Conservation (phyloP, 2,888 invertebrate species). For the Kryphioiulus occultus region DNA sequence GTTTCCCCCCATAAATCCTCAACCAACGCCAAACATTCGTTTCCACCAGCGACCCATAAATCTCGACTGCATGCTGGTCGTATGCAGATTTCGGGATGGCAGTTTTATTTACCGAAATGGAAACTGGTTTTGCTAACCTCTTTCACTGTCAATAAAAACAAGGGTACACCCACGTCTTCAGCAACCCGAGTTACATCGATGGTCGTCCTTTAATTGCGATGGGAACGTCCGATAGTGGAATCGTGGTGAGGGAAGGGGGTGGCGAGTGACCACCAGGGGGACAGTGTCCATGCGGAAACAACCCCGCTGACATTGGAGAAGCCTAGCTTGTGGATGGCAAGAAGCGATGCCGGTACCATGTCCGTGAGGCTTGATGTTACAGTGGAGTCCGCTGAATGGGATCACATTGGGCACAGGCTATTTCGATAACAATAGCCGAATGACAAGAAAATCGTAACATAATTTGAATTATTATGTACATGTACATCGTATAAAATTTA, state of each 20-base stretch:
- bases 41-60: neutral
- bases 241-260: neutral
- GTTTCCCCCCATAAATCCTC: slow-evolving; percentile 3
- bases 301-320: no score
- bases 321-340: no score
- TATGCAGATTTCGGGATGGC: neutral
- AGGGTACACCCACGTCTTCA: slow-evolving; percentile 1
- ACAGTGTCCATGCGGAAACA: neutral
- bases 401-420: no score
- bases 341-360: no score
- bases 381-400: no score
- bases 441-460: no score
- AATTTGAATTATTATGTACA: no score
- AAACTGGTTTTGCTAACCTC: slow-evolving; percentile 10
- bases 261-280: neutral
- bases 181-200: neutral
- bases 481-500: no score
- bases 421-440: no score
- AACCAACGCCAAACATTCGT: neutral
- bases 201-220: neutral
- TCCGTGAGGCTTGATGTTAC: no score
- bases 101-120: slow-evolving; percentile 11
- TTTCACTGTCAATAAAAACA: slow-evolving; percentile 23
- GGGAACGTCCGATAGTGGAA: neutral
- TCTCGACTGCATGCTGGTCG: neutral